Base-by-base conservation (phyloP, 2,888 invertebrate species). In the Nomada ferruginata region DNA sequence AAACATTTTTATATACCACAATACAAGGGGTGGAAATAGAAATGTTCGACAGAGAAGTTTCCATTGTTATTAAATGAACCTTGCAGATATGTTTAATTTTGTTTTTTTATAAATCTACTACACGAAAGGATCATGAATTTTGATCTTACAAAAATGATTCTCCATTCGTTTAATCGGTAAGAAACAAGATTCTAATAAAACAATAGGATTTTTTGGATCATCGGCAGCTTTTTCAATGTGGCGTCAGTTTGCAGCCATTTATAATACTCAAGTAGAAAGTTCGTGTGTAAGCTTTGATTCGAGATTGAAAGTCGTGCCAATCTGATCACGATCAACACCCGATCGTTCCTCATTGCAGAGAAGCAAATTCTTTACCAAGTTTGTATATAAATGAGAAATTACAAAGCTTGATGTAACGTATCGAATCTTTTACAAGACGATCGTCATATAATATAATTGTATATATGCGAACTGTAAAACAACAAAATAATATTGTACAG, bases 401-500 rank as follows among this genome's bases (percentile, higher is more conserved):
- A 80, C 20, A 63, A 63, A 87, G 83, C 85, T 82, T 87, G 76
- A 81, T 87, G 85, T 77, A 87, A 85, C 84, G 76, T 85, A 82
- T 85, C 86, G 86, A 55, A 86, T 85, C 87, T 89, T 90, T 90
- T 89, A 87, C 87, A 87, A 87, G 77, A 82, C 81, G 79, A 86
- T 84, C 69, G 60, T 69, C 75, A 26, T 63, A 68, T 87, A 86
- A 77, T 68, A 85, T 87, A 86, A 85, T 84, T 87, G 87, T 90
- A 87, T 82, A 89, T 86, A 89, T 87, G 89, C 69, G 78, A 64
- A 81, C 71, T 82, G 74, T 81, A 85, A 86, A 79, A 85, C 85
- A 87, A 85, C 50, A 83, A 76, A 85, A 87, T 75, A 86, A 73
- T 82, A 89, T 87, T 91, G 91, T 91, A 91, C 90, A 91, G 89